These are phyloP conservation scores for Parus major DNA, from an alignment of 2,113 vertebrate genomes.

Conservation along the genomic window DNA sequence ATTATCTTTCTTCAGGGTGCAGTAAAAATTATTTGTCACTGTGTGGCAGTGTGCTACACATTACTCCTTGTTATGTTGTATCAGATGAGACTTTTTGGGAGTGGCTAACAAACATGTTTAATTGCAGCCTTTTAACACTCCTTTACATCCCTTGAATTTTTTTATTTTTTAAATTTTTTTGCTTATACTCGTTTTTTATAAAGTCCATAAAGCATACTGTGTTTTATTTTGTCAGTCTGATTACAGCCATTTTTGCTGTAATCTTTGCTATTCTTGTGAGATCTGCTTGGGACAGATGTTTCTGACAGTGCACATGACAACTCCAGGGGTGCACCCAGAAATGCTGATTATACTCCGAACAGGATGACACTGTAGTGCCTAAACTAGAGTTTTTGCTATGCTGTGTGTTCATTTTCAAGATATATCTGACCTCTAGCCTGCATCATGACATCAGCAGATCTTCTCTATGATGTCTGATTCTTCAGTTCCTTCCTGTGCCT, in stretches of 20 bases:
- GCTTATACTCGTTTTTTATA: neutral
- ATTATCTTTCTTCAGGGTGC: neutral
- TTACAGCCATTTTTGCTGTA: neutral
- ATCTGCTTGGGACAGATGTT: neutral
- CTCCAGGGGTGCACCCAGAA: neutral
- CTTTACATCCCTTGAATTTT: accelerated
- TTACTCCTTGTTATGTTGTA: neutral
- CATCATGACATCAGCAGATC: neutral
- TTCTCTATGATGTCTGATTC: neutral
- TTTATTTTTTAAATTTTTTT: neutral
- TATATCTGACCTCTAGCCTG: neutral
- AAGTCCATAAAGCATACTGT: neutral
- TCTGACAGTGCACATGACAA: neutral
- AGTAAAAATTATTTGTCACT: slow-evolving; percentile 16
- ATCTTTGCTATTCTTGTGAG: neutral
- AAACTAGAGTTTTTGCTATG: neutral
- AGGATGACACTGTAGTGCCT: accelerated
- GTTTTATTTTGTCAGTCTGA: neutral
- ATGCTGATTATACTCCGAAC: neutral
- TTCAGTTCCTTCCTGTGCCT: neutral
- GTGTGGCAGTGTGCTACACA: slow-evolving; percentile 39
- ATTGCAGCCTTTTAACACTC: neutral
- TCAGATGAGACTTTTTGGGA: neutral
- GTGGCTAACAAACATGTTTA: neutral
- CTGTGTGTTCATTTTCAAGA: neutral